These are phyloP conservation scores for Periparus ater DNA, from an alignment of 2,797 vertebrate genomes.

Conservation along the genomic window DNA sequence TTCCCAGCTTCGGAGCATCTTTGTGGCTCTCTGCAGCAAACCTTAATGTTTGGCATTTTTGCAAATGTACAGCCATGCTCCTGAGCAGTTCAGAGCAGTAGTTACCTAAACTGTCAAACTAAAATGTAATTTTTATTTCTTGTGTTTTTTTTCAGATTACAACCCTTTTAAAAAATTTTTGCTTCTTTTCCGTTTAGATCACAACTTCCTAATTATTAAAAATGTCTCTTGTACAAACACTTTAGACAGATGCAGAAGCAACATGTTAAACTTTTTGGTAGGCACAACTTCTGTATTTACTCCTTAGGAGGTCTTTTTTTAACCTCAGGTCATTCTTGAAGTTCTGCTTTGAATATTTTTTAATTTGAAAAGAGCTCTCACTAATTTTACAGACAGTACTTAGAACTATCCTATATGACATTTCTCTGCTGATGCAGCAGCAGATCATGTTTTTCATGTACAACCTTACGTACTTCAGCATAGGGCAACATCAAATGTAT, in stretches of 20 bases:
- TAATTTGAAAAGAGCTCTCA: background rate
- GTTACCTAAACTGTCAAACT: background rate
- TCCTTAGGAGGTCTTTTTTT: background rate
- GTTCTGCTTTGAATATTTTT: background rate
- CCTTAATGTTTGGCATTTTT: background rate
- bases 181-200: background rate
- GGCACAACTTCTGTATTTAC: background rate
- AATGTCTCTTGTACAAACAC: background rate
- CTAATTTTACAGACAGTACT: background rate
- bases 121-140: background rate
- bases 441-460: background rate
- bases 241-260: background rate
- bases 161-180: fast-evolving
- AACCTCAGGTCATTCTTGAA: background rate
- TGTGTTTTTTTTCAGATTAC: background rate
- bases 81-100: background rate
- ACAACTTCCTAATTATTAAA: background rate
- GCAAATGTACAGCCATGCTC: background rate
- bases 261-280: background rate
- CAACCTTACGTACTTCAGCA: background rate
- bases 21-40: background rate
- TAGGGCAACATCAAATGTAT: background rate
- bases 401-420: background rate
- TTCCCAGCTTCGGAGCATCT: background rate
- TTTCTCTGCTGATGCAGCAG: background rate